phyloP scores from a whole-genome alignment of 2,113 vertebrate genomes.

The Apaloderma vittatum region DNA sequence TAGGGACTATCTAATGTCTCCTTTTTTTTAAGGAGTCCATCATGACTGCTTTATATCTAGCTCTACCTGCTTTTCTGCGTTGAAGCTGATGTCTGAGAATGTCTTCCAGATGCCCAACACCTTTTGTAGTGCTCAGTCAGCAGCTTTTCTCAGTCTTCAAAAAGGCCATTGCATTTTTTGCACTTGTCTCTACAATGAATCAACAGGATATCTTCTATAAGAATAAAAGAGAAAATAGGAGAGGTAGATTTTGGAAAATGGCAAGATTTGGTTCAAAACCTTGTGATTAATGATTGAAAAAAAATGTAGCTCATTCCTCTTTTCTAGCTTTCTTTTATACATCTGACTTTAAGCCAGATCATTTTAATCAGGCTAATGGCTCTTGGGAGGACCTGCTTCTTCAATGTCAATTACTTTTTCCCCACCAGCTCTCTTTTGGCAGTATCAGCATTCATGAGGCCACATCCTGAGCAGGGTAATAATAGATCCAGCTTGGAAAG shows the following conservation, averaged over 20 bases:
- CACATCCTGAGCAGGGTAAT: neutral
- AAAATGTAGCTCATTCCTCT: neutral
- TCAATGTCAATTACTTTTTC: neutral
- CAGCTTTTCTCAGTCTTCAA: neutral
- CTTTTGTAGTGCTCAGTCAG: neutral
- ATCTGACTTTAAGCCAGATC: neutral
- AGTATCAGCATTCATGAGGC: neutral
- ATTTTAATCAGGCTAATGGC: neutral
- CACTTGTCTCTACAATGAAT: rapidly evolving
- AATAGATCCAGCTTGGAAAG: neutral
- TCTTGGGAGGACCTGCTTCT: neutral
- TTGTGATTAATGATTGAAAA: neutral
- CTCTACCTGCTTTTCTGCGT: neutral
- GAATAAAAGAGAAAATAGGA: neutral
- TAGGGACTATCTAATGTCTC: neutral
- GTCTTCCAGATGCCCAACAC: neutral
- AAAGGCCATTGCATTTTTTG: neutral
- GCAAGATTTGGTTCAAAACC: neutral
- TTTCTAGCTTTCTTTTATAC: neutral
- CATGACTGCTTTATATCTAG: neutral
- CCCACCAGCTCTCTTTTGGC: neutral
- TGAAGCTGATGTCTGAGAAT: neutral
- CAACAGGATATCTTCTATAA: neutral
- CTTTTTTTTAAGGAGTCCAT: neutral
- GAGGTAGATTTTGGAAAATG: neutral